These are phyloP conservation scores for Cataglyphis livida DNA, from an alignment of 2,888 invertebrate species.

Conservation along the genomic window DNA sequence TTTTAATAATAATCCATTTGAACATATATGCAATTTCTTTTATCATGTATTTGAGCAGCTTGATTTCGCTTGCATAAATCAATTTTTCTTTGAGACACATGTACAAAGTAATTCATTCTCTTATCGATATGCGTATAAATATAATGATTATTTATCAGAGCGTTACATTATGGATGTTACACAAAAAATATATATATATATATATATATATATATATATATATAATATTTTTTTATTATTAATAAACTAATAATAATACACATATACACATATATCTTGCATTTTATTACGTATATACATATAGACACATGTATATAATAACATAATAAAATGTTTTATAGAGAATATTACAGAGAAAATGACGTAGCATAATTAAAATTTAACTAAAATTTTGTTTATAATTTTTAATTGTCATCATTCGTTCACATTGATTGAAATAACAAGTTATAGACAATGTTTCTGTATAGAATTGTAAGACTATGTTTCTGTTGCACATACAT, in stretches of 20 bases:
- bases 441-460: constrained; percentile 8
- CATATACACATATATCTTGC: background rate
- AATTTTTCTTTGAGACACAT: background rate
- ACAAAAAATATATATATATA: background rate
- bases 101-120: background rate
- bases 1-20: background rate
- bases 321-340: background rate
- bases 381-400: constrained; percentile 4
- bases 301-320: background rate
- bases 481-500: background rate
- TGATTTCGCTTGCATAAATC: background rate
- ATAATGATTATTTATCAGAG: background rate
- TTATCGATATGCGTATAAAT: background rate
- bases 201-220: background rate
- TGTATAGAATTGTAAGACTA: background rate
- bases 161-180: background rate
- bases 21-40: background rate
- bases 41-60: background rate
- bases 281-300: background rate
- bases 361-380: background rate
- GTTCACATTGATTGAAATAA: background rate
- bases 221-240: constrained; percentile 4
- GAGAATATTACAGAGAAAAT: background rate
- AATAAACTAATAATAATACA: background rate
- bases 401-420: background rate